A percentile compares a stretch with the other conserved stretches of the same genome.
Conservation (phyloP, 2,888 invertebrate species). For the Gerris lacustris region DNA sequence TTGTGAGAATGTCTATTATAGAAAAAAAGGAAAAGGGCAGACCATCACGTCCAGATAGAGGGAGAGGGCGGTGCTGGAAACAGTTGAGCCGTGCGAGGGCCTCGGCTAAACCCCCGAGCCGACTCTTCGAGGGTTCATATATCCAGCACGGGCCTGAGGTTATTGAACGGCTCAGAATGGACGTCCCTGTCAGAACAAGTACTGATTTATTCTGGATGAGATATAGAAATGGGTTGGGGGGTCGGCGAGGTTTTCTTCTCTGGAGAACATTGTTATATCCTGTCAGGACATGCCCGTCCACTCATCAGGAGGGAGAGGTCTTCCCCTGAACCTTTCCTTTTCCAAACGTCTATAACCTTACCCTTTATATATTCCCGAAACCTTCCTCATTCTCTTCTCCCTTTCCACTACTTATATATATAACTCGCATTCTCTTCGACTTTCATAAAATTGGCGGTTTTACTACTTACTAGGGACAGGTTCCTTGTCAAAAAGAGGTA, state of each 20-base stretch:
- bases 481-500: not conserved
- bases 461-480: not conserved
- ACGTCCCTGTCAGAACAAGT: slow-evolving; percentile 1
- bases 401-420: not conserved
- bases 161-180: slow-evolving; percentile 3
- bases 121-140: not conserved
- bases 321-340: not conserved
- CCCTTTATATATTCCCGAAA: not conserved
- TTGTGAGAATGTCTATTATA: not conserved
- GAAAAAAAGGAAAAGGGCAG: not conserved
- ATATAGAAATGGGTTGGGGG: slow-evolving; percentile 1
- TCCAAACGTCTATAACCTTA: not conserved
- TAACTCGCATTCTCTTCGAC: not conserved
- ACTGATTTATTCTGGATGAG: slow-evolving; percentile 5
- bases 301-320: not conserved
- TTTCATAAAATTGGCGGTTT: not conserved
- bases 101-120: too few relatives aligned
- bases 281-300: not conserved
- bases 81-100: too few relatives aligned
- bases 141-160: not conserved
- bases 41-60: not conserved
- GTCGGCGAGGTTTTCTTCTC: not conserved
- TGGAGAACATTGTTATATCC: slow-evolving; percentile 3
- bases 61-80: not conserved
- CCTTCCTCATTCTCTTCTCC: not conserved